Conservation (phyloP, 2,797 vertebrate genomes). For the Sphenodon punctatus region DNA sequence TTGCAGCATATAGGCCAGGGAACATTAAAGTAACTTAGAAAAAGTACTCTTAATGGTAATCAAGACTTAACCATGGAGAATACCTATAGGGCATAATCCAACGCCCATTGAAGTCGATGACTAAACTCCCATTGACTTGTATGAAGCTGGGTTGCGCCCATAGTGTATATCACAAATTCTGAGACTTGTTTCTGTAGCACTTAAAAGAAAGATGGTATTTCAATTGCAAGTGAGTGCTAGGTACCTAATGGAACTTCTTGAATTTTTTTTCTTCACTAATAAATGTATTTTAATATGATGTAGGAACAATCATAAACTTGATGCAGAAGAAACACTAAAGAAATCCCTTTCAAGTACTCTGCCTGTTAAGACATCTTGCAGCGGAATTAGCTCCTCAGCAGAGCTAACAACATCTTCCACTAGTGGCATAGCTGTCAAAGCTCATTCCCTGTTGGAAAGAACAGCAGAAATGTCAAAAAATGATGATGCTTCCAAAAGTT, state of each 20-base stretch:
- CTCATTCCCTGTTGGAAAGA: background rate
- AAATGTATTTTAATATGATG: constrained; percentile 19
- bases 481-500: background rate
- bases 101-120: too few species aligned
- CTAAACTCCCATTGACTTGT: too few species aligned
- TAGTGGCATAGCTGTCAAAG: background rate
- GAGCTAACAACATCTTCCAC: background rate
- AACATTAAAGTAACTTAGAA: too few species aligned
- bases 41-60: too few species aligned
- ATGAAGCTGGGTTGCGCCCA: too few species aligned
- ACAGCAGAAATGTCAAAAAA: background rate
- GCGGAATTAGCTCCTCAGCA: background rate
- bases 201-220: background rate
- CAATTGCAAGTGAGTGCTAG: background rate
- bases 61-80: too few species aligned
- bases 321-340: constrained; percentile 33
- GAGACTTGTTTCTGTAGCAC: background rate
- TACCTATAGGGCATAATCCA: too few species aligned
- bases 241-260: background rate
- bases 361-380: background rate
- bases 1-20: too few species aligned
- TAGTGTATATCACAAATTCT: background rate
- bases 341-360: background rate
- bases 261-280: background rate
- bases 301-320: constrained; percentile 43